Base-by-base conservation (phyloP, 2,888 invertebrate genomes). In the Graphium colonna region DNA sequence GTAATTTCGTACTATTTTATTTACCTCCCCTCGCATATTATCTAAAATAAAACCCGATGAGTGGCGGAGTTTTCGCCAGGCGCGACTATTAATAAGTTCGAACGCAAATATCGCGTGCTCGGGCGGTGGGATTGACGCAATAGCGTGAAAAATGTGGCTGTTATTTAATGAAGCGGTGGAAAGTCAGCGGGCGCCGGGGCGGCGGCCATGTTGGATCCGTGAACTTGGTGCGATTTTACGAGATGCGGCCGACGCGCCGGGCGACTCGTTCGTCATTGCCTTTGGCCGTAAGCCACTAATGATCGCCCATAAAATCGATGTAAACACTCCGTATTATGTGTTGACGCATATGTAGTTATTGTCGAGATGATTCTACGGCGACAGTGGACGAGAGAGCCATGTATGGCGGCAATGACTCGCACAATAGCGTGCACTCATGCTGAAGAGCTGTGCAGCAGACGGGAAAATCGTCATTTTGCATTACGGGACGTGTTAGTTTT, bases 31-130 rank as follows among this genome's bases (percentile, higher is more conserved):
- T 76, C 73, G 68, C 64, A 72, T 77, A 73, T 62, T 77, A 75
- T 82, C 80, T 75, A 81, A 83, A 86, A 84, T 84, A 84, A 82
- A 82, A 72, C 71, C 36, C 73, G 77, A 79, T 79, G 82, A 84
- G 77, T 79, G 71, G 76, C 80, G 71, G 77, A 77, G 71, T 84
- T 85, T 82, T 80, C 75, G 81, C 83, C 77, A 80, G 82, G 79
- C 79, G 74, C 65, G 72, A 71, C 84, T 89, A 88, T 82, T 77
- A 79, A 84, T 88, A 87, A 65, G 69, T 69, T 77, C 75, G 67
- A 79, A 85, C 87, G 86, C 81, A 86, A 85, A 87, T 84, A 85
- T 79, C 83, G 82, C 79, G 76, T 79, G 80, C 72, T 78, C 74
- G 65, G 77, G 69, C 78, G 77, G 79, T 76, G 21, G 76, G 80